Evolutionary conservation across 2,888 invertebrate species (phyloP), one percentile per base, ranked within the genome.

Genomic region (Deilephila elpenor): DNA sequence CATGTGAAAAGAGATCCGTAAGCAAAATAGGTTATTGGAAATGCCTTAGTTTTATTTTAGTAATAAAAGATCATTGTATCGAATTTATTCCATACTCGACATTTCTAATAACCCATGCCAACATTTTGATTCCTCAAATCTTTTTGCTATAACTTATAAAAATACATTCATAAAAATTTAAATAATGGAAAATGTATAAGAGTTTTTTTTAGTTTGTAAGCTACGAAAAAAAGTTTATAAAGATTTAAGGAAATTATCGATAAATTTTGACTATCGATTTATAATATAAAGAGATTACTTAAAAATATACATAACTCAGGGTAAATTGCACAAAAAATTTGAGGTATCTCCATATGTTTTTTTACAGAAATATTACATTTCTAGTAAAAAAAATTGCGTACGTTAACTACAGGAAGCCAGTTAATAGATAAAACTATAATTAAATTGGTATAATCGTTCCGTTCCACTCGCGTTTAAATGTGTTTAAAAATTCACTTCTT

Each of bases 371-470:
- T 72, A 72, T 70, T 73, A 84, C 64, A 75, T 81, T 84, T 80
- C 80, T 70, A 73, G 37, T 74, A 72, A 74, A 75, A 78, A 70
- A 80, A 82, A 81, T 80, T 37, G 67, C 64, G 25, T 64, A 72
- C 64, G 37, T 56, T 73, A 73, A 80, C 82, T 86, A 85, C 75
- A 82, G 81, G 83, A 87, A 89, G 88, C 87, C 85, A 83, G 83
- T 83, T 82, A 80, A 75, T 78, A 78, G 75, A 79, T 73, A 71
- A 51, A 73, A 32, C 73, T 62, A 71, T 60, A 59, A 73, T 59
- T 59, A 81, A 83, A 67, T 51, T 82, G 82, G 80, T 80, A 82
- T 78, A 81, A 82, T 82, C 81, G 82, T 80, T 79, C 78, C 82
- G 78, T 79, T 84, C 75, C 79, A 80, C 75, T 82, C 78, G 78